These are phyloP conservation scores for Orthosia cruda DNA, from an alignment of 2,888 invertebrate genomes.

Conservation along the genomic window DNA sequence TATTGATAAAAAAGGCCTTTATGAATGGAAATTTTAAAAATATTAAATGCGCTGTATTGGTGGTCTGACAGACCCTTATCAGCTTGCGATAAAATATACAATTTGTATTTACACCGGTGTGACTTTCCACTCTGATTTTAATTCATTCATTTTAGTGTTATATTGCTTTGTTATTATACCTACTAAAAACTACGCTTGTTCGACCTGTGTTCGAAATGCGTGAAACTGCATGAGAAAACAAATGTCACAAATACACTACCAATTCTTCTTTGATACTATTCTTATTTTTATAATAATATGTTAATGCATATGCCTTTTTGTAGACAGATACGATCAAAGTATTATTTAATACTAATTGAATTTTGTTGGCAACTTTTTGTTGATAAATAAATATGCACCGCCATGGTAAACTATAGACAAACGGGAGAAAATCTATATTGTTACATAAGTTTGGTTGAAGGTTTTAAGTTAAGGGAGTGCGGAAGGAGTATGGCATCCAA, in stretches of 20 bases:
- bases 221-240: neutral
- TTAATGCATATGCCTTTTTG: no score
- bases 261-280: neutral
- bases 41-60: constrained; percentile 11
- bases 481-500: no score
- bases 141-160: neutral
- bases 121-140: constrained; percentile 14
- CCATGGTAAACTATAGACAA: no score
- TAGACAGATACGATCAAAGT: no score
- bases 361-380: no score
- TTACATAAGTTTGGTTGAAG: no score
- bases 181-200: neutral
- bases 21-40: constrained; percentile 6
- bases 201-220: neutral
- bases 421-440: no score
- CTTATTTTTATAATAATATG: no score
- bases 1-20: neutral
- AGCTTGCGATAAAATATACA: constrained; percentile 6
- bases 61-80: constrained; percentile 12
- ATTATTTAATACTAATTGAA: no score
- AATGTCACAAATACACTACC: neutral
- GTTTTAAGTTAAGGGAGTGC: no score
- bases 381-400: no score
- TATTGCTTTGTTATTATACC: neutral
- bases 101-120: neutral